Conservation (phyloP, 1,140 invertebrate species). For the Aleiodes sp. region DNA sequence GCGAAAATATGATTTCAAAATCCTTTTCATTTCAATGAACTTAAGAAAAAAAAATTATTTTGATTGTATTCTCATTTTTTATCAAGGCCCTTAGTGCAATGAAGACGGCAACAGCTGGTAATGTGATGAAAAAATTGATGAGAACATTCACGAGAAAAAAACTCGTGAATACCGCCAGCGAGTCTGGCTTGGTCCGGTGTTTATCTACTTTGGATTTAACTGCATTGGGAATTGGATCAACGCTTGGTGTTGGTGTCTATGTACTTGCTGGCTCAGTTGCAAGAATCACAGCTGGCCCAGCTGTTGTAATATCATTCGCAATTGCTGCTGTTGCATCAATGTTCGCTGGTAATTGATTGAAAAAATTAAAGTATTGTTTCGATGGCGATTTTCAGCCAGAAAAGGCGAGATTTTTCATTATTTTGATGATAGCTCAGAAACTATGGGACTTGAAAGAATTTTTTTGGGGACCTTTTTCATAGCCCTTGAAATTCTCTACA, state of each 20-base stretch:
- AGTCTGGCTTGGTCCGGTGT: constrained; percentile 72
- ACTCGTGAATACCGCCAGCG: constrained; percentile 32
- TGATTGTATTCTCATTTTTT: not conserved
- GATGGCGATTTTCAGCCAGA: not conserved
- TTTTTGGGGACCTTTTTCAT: no score
- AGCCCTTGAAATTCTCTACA: no score
- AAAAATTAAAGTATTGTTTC: not conserved
- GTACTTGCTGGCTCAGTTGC: constrained; percentile 88
- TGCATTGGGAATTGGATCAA: constrained; percentile 84
- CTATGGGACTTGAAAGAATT: no score
- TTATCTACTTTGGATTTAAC: constrained; percentile 81
- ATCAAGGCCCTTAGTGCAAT: not conserved
- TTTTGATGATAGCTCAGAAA: no score
- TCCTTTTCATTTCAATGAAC: no score
- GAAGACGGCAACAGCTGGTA: not conserved
- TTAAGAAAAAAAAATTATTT: no score
- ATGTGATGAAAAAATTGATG: constrained; percentile 30
- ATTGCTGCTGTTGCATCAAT: constrained; percentile 86
- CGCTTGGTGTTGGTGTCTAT: constrained; percentile 88
- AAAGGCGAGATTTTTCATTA: not conserved
- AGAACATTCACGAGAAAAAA: constrained; percentile 50
- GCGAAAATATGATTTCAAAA: no score
- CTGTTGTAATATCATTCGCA: constrained; percentile 84
- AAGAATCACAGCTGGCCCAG: constrained; percentile 79
- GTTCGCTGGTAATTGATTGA: constrained; percentile 74